A percentile compares a stretch with the other conserved stretches of the same genome.
Conservation (phyloP, 2,888 invertebrate species). For the Phania funesta region DNA sequence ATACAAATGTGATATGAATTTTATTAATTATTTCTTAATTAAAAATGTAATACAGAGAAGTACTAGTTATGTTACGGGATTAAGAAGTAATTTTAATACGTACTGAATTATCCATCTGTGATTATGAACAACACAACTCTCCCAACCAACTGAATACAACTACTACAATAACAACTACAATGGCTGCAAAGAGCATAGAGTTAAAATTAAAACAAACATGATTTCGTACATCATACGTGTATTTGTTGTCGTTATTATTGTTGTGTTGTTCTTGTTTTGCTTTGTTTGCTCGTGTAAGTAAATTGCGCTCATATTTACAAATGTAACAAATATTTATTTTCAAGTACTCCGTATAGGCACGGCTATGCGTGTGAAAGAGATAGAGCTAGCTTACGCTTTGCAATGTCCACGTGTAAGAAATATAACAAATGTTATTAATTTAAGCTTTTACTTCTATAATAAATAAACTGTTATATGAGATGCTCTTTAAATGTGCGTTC, state of each 20-base stretch:
- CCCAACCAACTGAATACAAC: no score
- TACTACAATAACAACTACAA: no score
- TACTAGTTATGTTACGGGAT: no score
- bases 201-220: conserved; percentile 7
- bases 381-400: no score
- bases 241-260: neutral
- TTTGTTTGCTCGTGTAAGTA: conserved; percentile 34
- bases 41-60: no score
- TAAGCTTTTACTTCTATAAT: conserved; percentile 16
- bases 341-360: no score
- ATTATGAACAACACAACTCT: no score
- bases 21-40: no score
- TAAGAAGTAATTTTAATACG: no score
- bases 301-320: conserved; percentile 49
- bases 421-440: conserved; percentile 25
- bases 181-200: neutral
- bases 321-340: conserved; percentile 39
- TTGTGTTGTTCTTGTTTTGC: neutral
- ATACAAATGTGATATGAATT: no score
- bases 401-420: neutral
- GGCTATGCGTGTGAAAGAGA: no score
- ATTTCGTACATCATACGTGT: neutral
- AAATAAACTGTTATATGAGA: conserved; percentile 32
- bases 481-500: neutral
- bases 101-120: no score